phyloP scores from a whole-genome alignment of 1,140 invertebrate species.

The Trinorchestia longiramus region DNA sequence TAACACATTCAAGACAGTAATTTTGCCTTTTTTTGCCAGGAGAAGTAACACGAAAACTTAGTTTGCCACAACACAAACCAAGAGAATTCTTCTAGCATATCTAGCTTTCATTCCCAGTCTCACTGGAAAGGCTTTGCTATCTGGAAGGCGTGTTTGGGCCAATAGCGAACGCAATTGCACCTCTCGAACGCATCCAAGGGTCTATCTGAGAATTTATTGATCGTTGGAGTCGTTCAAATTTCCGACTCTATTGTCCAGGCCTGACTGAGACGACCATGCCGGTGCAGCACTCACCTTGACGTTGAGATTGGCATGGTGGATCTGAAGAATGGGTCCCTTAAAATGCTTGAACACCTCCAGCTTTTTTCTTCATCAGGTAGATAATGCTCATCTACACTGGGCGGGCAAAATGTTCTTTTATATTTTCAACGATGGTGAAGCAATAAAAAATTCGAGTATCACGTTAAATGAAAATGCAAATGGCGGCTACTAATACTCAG shows the following conservation, averaged over 20 bases:
- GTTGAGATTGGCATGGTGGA: not conserved
- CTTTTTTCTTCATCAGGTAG: not conserved
- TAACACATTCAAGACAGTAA: not conserved
- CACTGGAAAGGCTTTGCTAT: not conserved
- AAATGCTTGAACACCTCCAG: not conserved
- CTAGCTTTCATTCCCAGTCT: not conserved
- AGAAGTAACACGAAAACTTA: not conserved
- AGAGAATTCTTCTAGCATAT: not conserved
- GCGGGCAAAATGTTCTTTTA: not conserved
- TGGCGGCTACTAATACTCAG: not conserved
- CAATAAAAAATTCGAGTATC: not conserved
- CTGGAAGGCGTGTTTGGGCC: not conserved
- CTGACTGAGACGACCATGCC: not conserved
- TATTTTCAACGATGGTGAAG: not conserved
- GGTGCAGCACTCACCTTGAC: not conserved
- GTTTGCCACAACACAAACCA: not conserved
- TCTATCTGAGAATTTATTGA: not conserved
- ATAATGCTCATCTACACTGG: not conserved
- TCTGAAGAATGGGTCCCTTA: not conserved
- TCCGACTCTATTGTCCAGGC: not conserved
- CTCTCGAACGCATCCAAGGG: not conserved
- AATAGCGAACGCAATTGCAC: not conserved
- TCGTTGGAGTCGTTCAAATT: not conserved
- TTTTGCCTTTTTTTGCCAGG: not conserved
- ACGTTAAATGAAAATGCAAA: not conserved